Conservation (phyloP, 2,888 invertebrate genomes). For the Dicyrtoma fusca region DNA sequence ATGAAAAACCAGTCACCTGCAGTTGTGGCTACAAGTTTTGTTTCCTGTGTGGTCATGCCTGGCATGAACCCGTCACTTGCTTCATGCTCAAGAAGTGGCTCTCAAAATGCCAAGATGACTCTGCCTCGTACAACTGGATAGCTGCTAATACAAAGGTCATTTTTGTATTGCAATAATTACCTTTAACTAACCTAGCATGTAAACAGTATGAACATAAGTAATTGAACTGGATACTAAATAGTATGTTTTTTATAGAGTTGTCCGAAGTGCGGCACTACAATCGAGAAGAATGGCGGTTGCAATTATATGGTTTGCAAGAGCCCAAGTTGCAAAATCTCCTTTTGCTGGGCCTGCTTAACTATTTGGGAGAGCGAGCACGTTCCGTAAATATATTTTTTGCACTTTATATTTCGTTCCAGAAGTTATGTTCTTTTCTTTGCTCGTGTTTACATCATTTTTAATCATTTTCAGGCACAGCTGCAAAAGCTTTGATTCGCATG, state of each 20-base stretch:
- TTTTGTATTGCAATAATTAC: background rate
- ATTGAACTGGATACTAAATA: background rate
- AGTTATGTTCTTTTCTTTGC: no score
- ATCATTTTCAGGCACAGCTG: slow-evolving; percentile 76
- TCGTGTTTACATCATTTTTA: background rate
- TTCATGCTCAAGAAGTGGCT: slow-evolving; percentile 92
- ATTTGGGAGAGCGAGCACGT: slow-evolving; percentile 99
- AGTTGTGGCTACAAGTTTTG: slow-evolving; percentile 92
- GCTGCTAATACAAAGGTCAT: slow-evolving; percentile 92
- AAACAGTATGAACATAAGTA: background rate
- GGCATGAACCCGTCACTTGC: slow-evolving; percentile 98
- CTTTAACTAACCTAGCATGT: background rate
- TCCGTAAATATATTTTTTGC: slow-evolving; percentile 66
- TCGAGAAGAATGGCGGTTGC: slow-evolving; percentile 96
- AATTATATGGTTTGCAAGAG: slow-evolving; percentile 99
- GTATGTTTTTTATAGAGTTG: slow-evolving; percentile 70
- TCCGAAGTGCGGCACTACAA: slow-evolving; percentile 96
- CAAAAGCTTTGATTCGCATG: slow-evolving; percentile 94
- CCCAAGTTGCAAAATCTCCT: slow-evolving; percentile 95
- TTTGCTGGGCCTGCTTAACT: slow-evolving; percentile 99
- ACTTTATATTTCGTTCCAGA: no score
- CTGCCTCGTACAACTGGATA: slow-evolving; percentile 99
- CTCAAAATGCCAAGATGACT: slow-evolving; percentile 98
- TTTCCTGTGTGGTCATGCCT: slow-evolving; percentile 93
- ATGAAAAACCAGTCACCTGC: slow-evolving; percentile 88